Evolutionary conservation across 2,888 invertebrate species (phyloP).

Genomic region (Phania funesta): DNA sequence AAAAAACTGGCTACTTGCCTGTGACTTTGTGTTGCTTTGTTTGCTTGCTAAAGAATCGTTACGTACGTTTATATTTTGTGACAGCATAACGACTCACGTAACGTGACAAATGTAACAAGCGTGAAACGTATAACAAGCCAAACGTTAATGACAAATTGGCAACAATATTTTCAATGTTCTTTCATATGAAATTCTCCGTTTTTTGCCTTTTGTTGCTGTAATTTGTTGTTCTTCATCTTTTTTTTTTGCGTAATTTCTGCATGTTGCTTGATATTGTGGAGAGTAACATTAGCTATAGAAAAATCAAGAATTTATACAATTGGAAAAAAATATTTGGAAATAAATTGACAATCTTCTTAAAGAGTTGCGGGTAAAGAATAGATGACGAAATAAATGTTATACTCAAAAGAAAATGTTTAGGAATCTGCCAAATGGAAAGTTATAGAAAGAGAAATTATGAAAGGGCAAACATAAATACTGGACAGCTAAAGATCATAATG

Average conservation of each 20-base stretch:
- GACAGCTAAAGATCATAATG: too few species aligned
- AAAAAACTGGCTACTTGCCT: constrained; percentile 45
- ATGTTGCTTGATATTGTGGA: not conserved
- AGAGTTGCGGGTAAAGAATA: not conserved
- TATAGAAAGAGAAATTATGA: too few species aligned
- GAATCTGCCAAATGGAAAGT: not conserved
- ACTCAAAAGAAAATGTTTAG: not conserved
- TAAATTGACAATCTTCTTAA: not conserved
- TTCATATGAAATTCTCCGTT: constrained; percentile 16
- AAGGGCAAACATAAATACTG: too few species aligned
- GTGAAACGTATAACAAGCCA: constrained; percentile 67
- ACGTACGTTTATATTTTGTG: constrained; percentile 54
- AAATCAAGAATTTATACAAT: constrained; percentile 6
- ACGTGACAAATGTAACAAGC: constrained; percentile 68
- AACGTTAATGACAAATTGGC: constrained; percentile 67
- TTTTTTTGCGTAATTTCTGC: not conserved
- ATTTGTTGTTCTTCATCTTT: not conserved
- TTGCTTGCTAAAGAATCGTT: constrained; percentile 21
- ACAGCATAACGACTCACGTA: constrained; percentile 67
- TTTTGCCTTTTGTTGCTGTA: not conserved
- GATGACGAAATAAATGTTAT: not conserved
- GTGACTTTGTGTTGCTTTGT: constrained; percentile 15
- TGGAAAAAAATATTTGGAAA: not conserved
- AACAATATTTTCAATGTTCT: constrained; percentile 55
- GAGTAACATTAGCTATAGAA: not conserved